Base-by-base conservation (phyloP, 2,888 invertebrate species). In the Nysson spinosus region DNA sequence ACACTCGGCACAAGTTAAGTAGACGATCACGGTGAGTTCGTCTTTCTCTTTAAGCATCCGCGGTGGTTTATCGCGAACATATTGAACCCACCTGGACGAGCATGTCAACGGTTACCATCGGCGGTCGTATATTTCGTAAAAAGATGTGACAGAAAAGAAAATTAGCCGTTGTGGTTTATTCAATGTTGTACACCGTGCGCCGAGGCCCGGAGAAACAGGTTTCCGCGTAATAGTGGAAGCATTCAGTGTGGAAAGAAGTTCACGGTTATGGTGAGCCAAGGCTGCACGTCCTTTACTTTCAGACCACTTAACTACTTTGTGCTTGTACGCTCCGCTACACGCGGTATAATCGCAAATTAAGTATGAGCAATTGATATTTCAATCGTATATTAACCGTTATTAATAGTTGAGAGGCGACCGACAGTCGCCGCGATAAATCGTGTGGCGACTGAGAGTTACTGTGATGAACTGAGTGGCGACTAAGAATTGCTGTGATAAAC, bases 171-270 rank as follows among this genome's bases (percentile, higher is more conserved):
- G 42, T 6, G n/a, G 37, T 43, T 50, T 28, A 32, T 22, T 32
- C 35, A n/a, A 14, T 30, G 39, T 26, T 4, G 40, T 20, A n/a
- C 5, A 30, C 30, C 28, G 28, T 9, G 5, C 24, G 42, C 9
- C n/a, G 28, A 11, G 30, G 24, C n/a, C n/a, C n/a, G n/a, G 34
- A 9, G 37, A 37, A 65, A 65, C 66, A 28, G 57, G 66, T 66
- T 66, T 30, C 11, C 34, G 58, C 58, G 66, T 65, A 67, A 67
- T 43, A 58, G 58, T 44, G 52, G 66, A 43, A 35, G 66, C 66
- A 65, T 67, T 58, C 43, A 52, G 43, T 51, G 30, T 7, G 37
- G 66, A 66, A 65, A 58, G 66, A 65, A 65, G 62, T 50, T 51
- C 60, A 22, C 62, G 43, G 55, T 55, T 64, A 63, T 63, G 55